Conservation (phyloP, 2,797 vertebrate species). For the Sarcophilus harrisii region DNA sequence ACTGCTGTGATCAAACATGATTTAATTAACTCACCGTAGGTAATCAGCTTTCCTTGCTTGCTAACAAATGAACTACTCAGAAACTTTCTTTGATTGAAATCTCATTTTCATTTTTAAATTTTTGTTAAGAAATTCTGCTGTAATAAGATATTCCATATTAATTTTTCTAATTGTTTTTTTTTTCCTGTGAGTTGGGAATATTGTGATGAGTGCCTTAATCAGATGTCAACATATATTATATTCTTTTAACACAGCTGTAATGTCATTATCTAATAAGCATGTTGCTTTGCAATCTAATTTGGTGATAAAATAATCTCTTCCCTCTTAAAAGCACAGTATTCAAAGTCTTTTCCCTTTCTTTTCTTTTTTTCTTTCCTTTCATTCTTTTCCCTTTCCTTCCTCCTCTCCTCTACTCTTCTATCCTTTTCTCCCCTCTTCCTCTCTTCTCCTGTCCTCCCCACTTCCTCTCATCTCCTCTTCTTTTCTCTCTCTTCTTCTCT, state of each 20-base stretch:
- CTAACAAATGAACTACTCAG: not conserved
- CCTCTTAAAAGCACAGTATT: not conserved
- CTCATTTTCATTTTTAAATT: not conserved
- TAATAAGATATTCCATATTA: not conserved
- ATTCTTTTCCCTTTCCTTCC: too few relatives aligned
- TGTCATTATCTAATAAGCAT: not conserved
- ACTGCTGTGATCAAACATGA: not conserved
- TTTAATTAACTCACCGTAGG: not conserved
- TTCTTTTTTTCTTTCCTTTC: too few relatives aligned
- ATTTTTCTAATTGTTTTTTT: not conserved
- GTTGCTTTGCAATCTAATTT: not conserved
- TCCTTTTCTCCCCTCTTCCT: too few relatives aligned
- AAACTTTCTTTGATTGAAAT: not conserved
- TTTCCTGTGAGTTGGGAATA: not conserved
- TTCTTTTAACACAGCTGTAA: not conserved
- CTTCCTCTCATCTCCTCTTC: fast-evolving
- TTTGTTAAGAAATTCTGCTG: not conserved
- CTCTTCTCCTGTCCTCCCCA: not conserved
- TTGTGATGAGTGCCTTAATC: not conserved
- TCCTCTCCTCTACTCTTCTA: too few relatives aligned
- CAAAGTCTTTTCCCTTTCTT: not conserved
- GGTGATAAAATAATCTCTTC: not conserved
- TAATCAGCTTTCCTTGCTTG: not conserved
- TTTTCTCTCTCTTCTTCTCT: not conserved
- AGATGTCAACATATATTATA: not conserved